These are phyloP conservation scores for Platynereis dumerilii DNA, from an alignment of 2,888 invertebrate species.

Conservation along the genomic window DNA sequence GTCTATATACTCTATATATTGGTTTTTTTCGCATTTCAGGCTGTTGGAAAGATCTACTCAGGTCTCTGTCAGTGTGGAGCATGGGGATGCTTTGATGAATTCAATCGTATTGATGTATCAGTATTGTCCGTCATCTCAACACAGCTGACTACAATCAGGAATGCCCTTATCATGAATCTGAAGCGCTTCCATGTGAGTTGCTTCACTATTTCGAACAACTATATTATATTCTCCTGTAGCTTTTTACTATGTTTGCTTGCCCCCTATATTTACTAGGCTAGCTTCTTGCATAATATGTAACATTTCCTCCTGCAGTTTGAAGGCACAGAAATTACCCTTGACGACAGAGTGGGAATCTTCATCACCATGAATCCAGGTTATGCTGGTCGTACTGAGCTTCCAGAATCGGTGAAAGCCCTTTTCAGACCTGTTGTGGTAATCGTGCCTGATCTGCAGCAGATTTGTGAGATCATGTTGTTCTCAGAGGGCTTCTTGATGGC, in stretches of 20 bases:
- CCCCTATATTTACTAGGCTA: too few species aligned
- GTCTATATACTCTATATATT: too few species aligned
- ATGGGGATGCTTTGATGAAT: conserved; percentile 96
- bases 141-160: conserved; percentile 87
- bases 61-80: conserved; percentile 86
- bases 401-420: conserved; percentile 85
- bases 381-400: conserved; percentile 88
- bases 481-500: conserved; percentile 91
- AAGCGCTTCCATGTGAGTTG: conserved; percentile 75
- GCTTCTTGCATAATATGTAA: background rate
- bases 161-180: conserved; percentile 78
- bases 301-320: conserved; percentile 72
- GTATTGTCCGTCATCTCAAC: conserved; percentile 92
- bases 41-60: conserved; percentile 70
- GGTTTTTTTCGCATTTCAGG: conserved; percentile 64
- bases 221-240: background rate
- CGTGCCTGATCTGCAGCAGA: conserved; percentile 88
- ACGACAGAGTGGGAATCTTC: conserved; percentile 87
- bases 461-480: conserved; percentile 89
- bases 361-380: conserved; percentile 96
- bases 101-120: conserved; percentile 90
- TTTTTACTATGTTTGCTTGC: too few species aligned
- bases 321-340: conserved; percentile 81
- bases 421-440: conserved; percentile 93
- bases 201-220: too few species aligned